A percentile compares a stretch with the other conserved stretches of the same genome.
These are phyloP conservation scores for Poeciliopsis occidentalis DNA, from an alignment of 2,113 vertebrate genomes.

Conservation along the genomic window DNA sequence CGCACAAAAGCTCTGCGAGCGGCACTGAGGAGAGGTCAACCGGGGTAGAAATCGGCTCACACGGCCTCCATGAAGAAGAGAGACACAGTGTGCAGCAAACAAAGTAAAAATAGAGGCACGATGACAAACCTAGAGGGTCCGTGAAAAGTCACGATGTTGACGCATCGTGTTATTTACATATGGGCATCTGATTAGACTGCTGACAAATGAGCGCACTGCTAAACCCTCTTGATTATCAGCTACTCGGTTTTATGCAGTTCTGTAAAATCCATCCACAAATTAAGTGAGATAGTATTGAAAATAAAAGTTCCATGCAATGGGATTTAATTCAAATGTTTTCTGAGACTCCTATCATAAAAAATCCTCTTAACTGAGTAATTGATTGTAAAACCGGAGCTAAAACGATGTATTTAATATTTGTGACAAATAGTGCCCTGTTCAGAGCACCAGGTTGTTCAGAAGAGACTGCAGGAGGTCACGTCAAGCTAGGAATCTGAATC, in stretches of 20 bases:
- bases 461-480: too few relatives aligned
- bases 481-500: too few relatives aligned
- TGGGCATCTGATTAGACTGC: constrained; percentile 15
- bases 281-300: background rate
- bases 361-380: too few relatives aligned
- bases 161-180: constrained; percentile 29
- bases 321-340: too few relatives aligned
- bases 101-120: constrained; percentile 31
- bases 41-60: constrained; percentile 24
- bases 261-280: too few relatives aligned
- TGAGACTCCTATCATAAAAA: too few relatives aligned
- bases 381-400: too few relatives aligned
- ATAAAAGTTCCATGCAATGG: background rate
- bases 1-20: constrained; percentile 46
- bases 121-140: constrained; percentile 15
- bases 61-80: background rate
- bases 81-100: background rate
- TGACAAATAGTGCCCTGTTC: too few relatives aligned
- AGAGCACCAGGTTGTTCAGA: too few relatives aligned
- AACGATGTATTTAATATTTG: too few relatives aligned
- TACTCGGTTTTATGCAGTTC: too few relatives aligned
- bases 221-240: background rate
- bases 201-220: background rate
- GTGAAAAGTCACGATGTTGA: constrained; percentile 29
- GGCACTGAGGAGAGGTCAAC: constrained; percentile 6